These are phyloP conservation scores for Melanotaenia parkinsoni DNA, from an alignment of 2,797 vertebrate genomes.

Conservation along the genomic window DNA sequence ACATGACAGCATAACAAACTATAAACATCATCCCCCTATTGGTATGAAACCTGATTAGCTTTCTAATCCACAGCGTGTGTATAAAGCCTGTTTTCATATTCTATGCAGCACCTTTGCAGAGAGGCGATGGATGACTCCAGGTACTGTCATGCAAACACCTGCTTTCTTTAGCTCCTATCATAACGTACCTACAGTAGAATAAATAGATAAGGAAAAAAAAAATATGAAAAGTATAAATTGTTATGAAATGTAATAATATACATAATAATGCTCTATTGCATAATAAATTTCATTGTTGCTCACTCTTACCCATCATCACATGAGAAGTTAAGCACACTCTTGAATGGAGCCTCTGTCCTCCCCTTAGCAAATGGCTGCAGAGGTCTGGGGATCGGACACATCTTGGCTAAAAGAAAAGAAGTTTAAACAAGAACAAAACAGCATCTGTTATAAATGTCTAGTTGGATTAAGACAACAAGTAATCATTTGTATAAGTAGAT, in stretches of 20 bases:
- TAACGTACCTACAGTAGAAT: slow-evolving; percentile 80
- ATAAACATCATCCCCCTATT: not conserved
- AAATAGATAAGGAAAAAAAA: slow-evolving; percentile 5
- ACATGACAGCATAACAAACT: not conserved
- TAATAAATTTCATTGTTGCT: not conserved
- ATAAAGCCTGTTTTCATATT: not conserved
- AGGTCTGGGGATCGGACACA: slow-evolving; percentile 81
- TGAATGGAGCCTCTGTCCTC: slow-evolving; percentile 77
- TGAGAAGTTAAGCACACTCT: slow-evolving; percentile 81
- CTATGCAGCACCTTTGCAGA: slow-evolving; percentile 84
- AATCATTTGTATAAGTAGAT: not conserved
- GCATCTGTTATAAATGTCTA: not conserved
- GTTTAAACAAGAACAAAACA: not conserved
- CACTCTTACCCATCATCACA: slow-evolving; percentile 88
- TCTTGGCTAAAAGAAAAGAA: slow-evolving; percentile 77
- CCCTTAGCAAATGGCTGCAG: slow-evolving; percentile 81
- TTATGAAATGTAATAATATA: not conserved
- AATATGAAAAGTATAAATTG: not conserved
- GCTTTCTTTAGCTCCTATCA: slow-evolving; percentile 82
- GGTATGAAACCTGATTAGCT: too few relatives aligned
- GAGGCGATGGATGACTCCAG: slow-evolving; percentile 84
- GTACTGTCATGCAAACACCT: slow-evolving; percentile 84
- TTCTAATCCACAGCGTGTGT: not conserved
- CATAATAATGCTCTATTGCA: not conserved
- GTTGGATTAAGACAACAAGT: not conserved